Conservation (phyloP, 2,888 invertebrate species). For the Pinctada fucata region DNA sequence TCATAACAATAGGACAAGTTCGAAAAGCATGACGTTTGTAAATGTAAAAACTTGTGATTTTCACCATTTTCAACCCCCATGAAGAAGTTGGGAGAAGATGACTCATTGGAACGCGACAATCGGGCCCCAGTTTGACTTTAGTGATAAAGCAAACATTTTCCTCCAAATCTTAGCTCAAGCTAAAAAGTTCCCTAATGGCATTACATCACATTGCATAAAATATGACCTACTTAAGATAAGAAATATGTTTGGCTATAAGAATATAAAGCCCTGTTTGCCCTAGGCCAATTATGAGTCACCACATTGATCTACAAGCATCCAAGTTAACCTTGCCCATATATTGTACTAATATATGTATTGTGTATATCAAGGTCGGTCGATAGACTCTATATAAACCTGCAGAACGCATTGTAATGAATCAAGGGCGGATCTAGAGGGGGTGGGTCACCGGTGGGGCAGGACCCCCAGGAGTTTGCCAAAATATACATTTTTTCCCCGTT, state of each 20-base stretch:
- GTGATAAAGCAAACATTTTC: constrained; percentile 1
- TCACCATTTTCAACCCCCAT: neutral
- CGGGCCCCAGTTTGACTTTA: neutral
- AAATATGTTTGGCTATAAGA: neutral
- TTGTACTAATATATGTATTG: neutral
- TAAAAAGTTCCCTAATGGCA: neutral
- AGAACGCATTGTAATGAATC: no score
- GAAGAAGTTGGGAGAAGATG: constrained; percentile 1
- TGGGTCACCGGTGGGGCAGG: no score
- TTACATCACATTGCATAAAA: constrained; percentile 19
- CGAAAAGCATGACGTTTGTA: no score
- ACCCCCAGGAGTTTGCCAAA: no score
- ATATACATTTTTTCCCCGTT: no score
- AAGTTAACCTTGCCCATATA: neutral
- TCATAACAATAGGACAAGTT: no score
- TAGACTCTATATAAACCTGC: neutral
- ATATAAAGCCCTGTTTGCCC: neutral
- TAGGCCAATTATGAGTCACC: neutral
- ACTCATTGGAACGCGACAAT: constrained; percentile 9
- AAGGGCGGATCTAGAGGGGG: no score
- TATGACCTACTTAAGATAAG: constrained; percentile 24
- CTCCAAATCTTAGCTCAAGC: constrained; percentile 15
- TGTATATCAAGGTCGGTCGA: neutral
- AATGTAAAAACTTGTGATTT: no score
- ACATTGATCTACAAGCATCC: neutral